phyloP scores from a whole-genome alignment of 2,113 vertebrate species.

The Cathartes aura region DNA sequence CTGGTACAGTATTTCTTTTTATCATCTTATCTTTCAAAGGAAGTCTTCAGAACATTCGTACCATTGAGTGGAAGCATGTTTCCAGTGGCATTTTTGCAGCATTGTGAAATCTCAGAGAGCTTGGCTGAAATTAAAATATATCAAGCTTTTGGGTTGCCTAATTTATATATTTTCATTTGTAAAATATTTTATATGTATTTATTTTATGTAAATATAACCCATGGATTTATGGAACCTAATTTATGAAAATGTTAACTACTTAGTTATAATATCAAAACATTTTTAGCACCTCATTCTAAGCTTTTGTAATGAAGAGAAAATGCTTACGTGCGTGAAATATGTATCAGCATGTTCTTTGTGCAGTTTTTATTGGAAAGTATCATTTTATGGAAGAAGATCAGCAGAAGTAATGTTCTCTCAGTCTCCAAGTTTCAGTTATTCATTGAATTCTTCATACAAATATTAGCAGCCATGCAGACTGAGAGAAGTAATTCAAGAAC shows the following conservation, averaged over 20 bases:
- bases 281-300: not conserved
- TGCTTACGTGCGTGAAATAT: not conserved
- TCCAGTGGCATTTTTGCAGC: not conserved
- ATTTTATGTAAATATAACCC: not conserved
- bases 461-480: not conserved
- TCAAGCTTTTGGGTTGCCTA: not conserved
- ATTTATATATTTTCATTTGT: not conserved
- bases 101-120: not conserved
- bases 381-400: not conserved
- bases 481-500: not conserved
- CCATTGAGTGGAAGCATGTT: not conserved
- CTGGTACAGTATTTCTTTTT: constrained; percentile 78
- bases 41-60: not conserved
- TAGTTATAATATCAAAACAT: not conserved
- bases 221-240: not conserved
- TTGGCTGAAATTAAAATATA: not conserved
- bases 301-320: not conserved
- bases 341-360: not conserved
- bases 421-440: not conserved
- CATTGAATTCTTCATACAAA: not conserved
- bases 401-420: not conserved
- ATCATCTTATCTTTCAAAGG: not conserved
- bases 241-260: not conserved
- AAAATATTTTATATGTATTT: not conserved
- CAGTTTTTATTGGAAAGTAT: not conserved